These are phyloP conservation scores for Orcinus orca DNA, from an alignment of 2,113 vertebrate species.

Conservation along the genomic window DNA sequence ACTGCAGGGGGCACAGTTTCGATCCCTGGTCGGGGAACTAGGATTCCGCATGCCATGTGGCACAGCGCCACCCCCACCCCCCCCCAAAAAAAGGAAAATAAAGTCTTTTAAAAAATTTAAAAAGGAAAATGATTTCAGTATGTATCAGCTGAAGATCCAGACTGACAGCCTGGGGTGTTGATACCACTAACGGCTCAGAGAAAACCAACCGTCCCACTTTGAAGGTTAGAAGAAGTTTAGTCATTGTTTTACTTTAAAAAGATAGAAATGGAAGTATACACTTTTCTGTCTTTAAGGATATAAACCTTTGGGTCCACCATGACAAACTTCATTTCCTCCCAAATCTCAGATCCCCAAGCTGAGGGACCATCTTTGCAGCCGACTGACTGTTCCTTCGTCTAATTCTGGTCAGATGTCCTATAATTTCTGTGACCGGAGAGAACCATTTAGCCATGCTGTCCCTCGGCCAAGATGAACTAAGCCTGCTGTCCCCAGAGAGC, in stretches of 20 bases:
- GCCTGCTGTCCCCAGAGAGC: neutral
- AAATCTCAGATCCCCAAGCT: fast-evolving
- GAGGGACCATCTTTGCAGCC: neutral
- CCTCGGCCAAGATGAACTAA: neutral
- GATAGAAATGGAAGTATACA: neutral
- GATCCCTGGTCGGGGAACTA: neutral
- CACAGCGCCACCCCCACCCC: neutral
- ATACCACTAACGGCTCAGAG: neutral
- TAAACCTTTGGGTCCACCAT: neutral
- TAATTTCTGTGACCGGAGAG: neutral
- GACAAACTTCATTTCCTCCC: neutral
- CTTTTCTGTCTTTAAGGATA: neutral
- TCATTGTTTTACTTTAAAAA: neutral
- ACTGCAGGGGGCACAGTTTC: fast-evolving
- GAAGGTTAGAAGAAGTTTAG: neutral
- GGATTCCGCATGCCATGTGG: neutral
- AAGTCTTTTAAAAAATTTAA: neutral
- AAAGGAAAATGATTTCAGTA: neutral
- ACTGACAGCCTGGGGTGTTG: neutral
- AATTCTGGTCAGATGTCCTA: neutral
- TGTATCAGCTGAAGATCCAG: neutral
- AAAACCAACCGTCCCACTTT: neutral
- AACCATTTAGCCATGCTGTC: neutral
- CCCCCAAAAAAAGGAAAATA: too few species aligned
- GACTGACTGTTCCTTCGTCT: neutral